These are phyloP conservation scores for Elysia crispata DNA, from an alignment of 2,888 invertebrate genomes.

Conservation along the genomic window DNA sequence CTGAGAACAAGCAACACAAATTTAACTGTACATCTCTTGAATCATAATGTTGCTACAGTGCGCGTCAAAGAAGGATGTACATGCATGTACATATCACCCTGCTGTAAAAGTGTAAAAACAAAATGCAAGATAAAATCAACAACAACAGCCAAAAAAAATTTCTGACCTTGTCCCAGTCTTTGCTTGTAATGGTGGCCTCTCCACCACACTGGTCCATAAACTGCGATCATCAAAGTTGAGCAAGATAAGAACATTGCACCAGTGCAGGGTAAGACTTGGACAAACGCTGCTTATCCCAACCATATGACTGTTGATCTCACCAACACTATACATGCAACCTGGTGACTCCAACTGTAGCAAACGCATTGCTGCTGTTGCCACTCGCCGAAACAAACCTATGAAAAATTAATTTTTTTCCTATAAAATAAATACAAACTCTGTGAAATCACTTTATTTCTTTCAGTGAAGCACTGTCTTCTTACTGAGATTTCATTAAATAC, in stretches of 20 bases:
- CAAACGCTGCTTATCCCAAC: constrained; percentile 74
- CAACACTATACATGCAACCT: constrained; percentile 74
- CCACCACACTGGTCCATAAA: constrained; percentile 84
- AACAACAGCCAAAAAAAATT: neutral
- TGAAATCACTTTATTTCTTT: too few relatives aligned
- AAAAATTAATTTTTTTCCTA: neutral
- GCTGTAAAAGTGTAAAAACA: too few relatives aligned
- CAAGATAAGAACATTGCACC: constrained; percentile 87
- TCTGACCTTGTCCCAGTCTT: constrained; percentile 70
- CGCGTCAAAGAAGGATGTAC: too few relatives aligned
- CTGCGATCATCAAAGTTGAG: constrained; percentile 84
- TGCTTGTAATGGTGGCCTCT: constrained; percentile 66
- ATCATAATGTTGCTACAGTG: too few relatives aligned
- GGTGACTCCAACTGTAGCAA: constrained; percentile 72
- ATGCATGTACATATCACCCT: too few relatives aligned
- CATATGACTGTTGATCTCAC: constrained; percentile 72
- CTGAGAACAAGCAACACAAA: too few relatives aligned
- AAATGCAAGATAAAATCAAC: too few relatives aligned
- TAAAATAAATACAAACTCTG: too few relatives aligned
- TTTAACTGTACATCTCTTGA: too few relatives aligned
- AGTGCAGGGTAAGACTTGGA: constrained; percentile 86
- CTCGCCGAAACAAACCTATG: constrained; percentile 77
- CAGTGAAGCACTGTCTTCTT: too few relatives aligned
- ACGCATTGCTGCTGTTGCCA: constrained; percentile 81
- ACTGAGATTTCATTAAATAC: too few relatives aligned